Conservation (phyloP, 2,797 vertebrate genomes). For the Rachycentron canadum region DNA sequence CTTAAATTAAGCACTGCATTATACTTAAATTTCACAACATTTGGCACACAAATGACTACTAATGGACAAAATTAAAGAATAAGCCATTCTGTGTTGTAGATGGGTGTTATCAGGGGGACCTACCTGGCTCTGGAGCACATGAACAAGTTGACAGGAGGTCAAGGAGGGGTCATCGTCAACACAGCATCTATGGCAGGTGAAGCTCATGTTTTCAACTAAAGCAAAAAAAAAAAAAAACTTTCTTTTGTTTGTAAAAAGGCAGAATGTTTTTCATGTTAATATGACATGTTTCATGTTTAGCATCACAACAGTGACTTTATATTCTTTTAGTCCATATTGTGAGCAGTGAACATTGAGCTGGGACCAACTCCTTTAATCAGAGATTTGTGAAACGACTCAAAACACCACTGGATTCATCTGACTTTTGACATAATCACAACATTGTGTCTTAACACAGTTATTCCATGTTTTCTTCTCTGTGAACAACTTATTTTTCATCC, state of each 20-base stretch:
- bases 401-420: not conserved
- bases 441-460: too few relatives aligned
- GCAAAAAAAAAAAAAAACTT: not conserved
- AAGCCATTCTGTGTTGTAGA: conserved; percentile 47
- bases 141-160: conserved; percentile 79
- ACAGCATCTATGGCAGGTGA: conserved; percentile 83
- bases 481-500: not conserved
- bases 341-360: too few relatives aligned
- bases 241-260: not conserved
- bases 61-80: not conserved
- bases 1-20: not conserved
- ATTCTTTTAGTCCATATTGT: too few relatives aligned
- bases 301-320: too few relatives aligned
- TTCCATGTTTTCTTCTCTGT: too few relatives aligned
- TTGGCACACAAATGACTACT: not conserved
- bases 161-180: conserved; percentile 83
- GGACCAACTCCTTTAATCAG: not conserved
- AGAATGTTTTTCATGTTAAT: not conserved
- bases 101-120: conserved; percentile 70
- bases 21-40: conserved; percentile 3
- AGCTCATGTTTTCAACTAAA: not conserved
- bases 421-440: too few relatives aligned
- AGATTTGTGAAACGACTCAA: not conserved
- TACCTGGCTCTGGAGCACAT: conserved; percentile 83
- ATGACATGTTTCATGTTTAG: too few relatives aligned